A percentile compares a stretch with the other conserved stretches of the same genome.
phyloP scores from a whole-genome alignment of 2,113 vertebrate genomes.

The Gymnobelideus leadbeateri region DNA sequence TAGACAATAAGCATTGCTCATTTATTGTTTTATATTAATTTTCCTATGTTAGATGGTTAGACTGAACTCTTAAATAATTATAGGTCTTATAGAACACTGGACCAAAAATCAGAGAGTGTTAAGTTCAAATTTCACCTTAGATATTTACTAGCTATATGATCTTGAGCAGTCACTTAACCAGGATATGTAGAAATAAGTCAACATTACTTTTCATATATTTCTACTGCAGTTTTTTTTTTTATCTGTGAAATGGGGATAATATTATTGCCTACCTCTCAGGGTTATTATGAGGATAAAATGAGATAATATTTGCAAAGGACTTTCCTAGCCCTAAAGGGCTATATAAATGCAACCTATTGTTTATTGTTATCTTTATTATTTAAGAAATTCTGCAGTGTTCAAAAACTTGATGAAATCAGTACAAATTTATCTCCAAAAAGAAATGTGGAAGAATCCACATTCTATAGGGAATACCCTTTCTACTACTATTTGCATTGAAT shows the following conservation, averaged over 20 bases:
- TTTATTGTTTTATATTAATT: neutral
- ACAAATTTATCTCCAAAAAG: neutral
- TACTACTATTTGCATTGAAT: too few species aligned
- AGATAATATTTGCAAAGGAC: neutral
- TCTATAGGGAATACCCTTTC: too few species aligned
- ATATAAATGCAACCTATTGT: neutral
- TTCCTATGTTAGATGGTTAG: neutral
- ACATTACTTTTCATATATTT: neutral
- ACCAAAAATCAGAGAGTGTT: neutral
- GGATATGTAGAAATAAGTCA: too few species aligned
- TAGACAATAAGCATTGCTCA: neutral
- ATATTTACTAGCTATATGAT: neutral
- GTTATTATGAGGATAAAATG: neutral
- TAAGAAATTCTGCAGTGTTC: neutral
- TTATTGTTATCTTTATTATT: neutral
- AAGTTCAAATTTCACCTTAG: neutral
- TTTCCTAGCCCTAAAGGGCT: neutral
- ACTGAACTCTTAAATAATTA: neutral
- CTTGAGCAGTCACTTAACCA: neutral
- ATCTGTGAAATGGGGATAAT: neutral
- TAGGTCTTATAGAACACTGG: neutral
- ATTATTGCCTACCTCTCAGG: neutral
- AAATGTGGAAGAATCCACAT: neutral
- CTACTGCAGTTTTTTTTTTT: neutral
- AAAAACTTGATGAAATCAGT: neutral